A percentile compares a stretch with the other conserved stretches of the same genome.
phyloP scores from a whole-genome alignment of 2,888 invertebrate species.

The Zele albiditarsus region DNA sequence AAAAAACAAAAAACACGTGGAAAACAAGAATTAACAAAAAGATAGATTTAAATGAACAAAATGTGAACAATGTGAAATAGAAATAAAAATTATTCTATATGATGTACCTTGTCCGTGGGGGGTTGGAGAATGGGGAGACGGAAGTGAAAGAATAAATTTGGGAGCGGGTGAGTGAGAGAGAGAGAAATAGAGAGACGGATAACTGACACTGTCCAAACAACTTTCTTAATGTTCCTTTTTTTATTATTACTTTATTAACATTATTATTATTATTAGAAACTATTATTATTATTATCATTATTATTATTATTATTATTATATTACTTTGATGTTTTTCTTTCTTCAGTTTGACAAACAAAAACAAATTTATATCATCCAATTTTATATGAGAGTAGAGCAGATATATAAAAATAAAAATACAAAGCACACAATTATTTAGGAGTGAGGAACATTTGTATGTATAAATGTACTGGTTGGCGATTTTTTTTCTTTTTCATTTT shows the following conservation, averaged over 20 bases:
- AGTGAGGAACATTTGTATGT: neutral
- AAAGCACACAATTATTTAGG: neutral
- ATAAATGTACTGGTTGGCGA: neutral
- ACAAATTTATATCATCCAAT: neutral
- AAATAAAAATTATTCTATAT: constrained; percentile 64
- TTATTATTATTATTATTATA: constrained; percentile 3
- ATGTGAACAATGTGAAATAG: constrained; percentile 31
- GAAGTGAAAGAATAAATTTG: neutral
- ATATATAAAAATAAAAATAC: neutral
- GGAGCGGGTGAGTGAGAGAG: constrained; percentile 20
- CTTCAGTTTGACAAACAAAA: neutral
- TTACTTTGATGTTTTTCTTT: constrained; percentile 3
- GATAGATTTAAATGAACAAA: constrained; percentile 62
- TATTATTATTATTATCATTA: neutral
- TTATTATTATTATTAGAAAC: constrained; percentile 4
- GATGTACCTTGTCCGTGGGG: constrained; percentile 65
- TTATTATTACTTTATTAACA: constrained; percentile 19
- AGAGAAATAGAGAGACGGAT: constrained; percentile 38
- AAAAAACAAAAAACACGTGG: constrained; percentile 37
- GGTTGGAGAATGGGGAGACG: neutral
- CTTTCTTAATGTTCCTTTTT: constrained; percentile 33
- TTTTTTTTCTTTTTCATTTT: neutral
- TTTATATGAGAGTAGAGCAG: neutral
- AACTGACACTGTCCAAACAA: constrained; percentile 48
- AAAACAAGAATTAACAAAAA: constrained; percentile 33